A percentile compares a stretch with the other conserved stretches of the same genome.
phyloP scores from a whole-genome alignment of 1,140 invertebrate genomes.

The Archivesica marissinica region DNA sequence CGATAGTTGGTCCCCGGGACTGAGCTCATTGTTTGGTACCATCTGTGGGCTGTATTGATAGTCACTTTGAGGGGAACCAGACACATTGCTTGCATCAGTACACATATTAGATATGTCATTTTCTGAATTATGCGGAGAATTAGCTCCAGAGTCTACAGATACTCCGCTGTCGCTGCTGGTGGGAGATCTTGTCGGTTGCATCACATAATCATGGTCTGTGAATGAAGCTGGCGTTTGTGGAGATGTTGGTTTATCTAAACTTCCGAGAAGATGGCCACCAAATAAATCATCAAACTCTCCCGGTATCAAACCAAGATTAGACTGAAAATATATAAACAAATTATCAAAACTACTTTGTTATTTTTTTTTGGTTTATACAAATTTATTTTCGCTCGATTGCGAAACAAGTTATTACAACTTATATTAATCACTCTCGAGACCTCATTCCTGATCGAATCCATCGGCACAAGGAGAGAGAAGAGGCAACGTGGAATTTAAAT shows the following conservation, averaged over 20 bases:
- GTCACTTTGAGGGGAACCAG: constrained; percentile 59
- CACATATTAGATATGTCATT: constrained; percentile 56
- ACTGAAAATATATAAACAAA: constrained; percentile 68
- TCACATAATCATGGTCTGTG: constrained; percentile 75
- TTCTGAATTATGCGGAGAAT: constrained; percentile 60
- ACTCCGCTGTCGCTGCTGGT: constrained; percentile 76
- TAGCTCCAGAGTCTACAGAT: constrained; percentile 69
- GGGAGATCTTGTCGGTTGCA: constrained; percentile 71
- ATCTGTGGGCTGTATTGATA: background rate
- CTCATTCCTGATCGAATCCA: too few species aligned
- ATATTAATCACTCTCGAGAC: too few species aligned
- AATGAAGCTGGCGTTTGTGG: constrained; percentile 25
- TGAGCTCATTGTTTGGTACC: constrained; percentile 24
- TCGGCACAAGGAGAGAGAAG: too few species aligned
- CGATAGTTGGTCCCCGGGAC: constrained; percentile 51
- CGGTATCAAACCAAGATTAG: constrained; percentile 68
- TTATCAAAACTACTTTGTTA: too few species aligned
- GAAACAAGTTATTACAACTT: too few species aligned
- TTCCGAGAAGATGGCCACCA: constrained; percentile 52
- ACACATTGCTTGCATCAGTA: constrained; percentile 56
- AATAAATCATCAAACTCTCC: constrained; percentile 66
- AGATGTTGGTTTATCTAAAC: constrained; percentile 24
- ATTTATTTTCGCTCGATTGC: too few species aligned
- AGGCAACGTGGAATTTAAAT: too few species aligned
- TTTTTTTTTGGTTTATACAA: too few species aligned